phyloP scores from a whole-genome alignment of 2,888 invertebrate genomes.

The Lymantria monacha region DNA sequence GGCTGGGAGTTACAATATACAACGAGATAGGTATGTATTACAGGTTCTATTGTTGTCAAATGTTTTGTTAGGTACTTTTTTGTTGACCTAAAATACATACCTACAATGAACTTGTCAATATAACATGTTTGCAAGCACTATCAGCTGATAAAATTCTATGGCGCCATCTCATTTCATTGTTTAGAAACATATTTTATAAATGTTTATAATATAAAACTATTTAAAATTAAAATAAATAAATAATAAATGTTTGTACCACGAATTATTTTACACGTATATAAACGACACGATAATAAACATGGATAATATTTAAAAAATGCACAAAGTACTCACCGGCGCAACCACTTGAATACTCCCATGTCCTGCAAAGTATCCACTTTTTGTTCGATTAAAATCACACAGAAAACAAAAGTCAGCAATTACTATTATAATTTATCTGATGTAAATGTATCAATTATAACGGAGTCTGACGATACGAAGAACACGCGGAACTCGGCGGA shows the following conservation, averaged over 20 bases:
- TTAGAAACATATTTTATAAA: background rate
- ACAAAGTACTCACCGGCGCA: slow-evolving; percentile 69
- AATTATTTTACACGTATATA: background rate
- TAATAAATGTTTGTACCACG: too few relatives aligned
- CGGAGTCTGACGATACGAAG: slow-evolving; percentile 46
- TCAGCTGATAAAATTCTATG: background rate
- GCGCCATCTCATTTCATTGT: background rate
- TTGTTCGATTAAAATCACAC: slow-evolving; percentile 29
- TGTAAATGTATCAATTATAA: slow-evolving; percentile 39
- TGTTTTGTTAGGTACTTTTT: slow-evolving; percentile 5
- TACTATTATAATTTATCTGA: slow-evolving; percentile 4
- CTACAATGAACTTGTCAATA: background rate
- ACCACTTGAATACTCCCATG: slow-evolving; percentile 79
- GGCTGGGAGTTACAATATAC: slow-evolving; percentile 29
- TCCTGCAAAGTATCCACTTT: slow-evolving; percentile 67
- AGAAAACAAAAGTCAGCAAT: slow-evolving; percentile 28
- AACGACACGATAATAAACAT: background rate
- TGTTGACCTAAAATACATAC: background rate
- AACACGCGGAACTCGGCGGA: slow-evolving; percentile 69
- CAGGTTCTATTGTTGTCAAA: slow-evolving; percentile 33
- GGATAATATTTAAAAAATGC: background rate
- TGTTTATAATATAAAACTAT: background rate
- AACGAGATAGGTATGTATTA: slow-evolving; percentile 1
- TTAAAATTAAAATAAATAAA: background rate
- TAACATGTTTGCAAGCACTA: background rate